Percentiles rank a stretch among this genome's conserved stretches.
phyloP scores from a whole-genome alignment of 1,140 invertebrate genomes.

The Ladona fulva region DNA sequence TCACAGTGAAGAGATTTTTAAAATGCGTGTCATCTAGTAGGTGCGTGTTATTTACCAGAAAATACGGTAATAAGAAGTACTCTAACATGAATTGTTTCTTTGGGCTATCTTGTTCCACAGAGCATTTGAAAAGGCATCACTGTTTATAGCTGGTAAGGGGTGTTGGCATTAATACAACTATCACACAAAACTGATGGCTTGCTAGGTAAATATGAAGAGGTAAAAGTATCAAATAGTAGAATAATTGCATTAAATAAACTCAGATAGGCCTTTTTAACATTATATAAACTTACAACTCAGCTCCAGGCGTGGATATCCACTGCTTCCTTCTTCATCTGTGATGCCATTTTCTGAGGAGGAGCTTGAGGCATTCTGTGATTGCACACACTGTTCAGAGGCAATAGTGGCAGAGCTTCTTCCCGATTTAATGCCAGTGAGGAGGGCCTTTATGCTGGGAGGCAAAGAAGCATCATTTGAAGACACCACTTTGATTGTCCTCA shows the following conservation, averaged over 20 bases:
- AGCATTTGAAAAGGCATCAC: too few species aligned
- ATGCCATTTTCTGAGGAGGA: neutral
- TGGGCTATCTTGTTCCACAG: too few species aligned
- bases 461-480: neutral
- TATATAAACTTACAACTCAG: neutral
- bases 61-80: too few species aligned
- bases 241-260: neutral
- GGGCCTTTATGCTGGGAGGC: neutral
- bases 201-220: too few species aligned
- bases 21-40: too few species aligned
- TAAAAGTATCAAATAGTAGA: too few species aligned
- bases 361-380: neutral
- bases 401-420: neutral
- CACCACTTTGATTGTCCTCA: neutral
- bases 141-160: too few species aligned
- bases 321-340: neutral
- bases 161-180: too few species aligned
- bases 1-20: too few species aligned
- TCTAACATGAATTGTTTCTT: too few species aligned
- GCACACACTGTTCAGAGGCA: neutral
- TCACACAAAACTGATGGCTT: too few species aligned
- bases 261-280: neutral
- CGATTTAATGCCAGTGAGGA: neutral
- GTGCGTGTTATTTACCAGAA: too few species aligned
- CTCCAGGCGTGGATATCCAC: neutral